Evolutionary conservation across 2,888 invertebrate genomes (phyloP).

Genomic region (Acleris holmiana): DNA sequence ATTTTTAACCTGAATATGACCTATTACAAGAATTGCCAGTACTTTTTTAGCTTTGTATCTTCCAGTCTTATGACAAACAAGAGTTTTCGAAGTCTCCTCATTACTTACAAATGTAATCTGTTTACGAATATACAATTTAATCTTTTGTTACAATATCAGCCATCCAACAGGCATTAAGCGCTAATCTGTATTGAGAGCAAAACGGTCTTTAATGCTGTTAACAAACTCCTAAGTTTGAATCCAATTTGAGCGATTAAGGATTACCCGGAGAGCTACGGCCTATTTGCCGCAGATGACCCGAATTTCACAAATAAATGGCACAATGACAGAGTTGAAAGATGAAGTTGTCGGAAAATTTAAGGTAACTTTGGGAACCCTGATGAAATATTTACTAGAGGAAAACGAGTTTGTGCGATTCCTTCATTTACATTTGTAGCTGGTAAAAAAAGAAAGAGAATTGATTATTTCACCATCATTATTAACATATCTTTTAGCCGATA

Average conservation of each 20-base stretch:
- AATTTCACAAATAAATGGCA: constrained; percentile 8
- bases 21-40: no score
- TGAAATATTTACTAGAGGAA: not conserved
- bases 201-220: constrained; percentile 16
- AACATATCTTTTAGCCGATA: no score
- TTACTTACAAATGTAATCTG: not conserved
- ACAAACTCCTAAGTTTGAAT: constrained; percentile 17
- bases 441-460: no score
- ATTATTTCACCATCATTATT: no score
- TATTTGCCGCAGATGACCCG: constrained; percentile 12
- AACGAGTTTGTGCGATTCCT: not conserved
- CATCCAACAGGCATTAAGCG: constrained; percentile 12
- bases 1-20: no score
- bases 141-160: constrained; percentile 1
- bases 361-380: no score
- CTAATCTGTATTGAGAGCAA: constrained; percentile 11
- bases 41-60: no score
- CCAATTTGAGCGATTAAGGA: constrained; percentile 16
- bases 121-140: not conserved
- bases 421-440: not conserved
- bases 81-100: no score
- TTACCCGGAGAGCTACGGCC: constrained; percentile 4
- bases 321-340: constrained; percentile 1
- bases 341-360: no score
- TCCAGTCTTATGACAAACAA: no score